Evolutionary conservation across 2,797 vertebrate genomes (phyloP), one percentile per base, ranked within the genome.

Genomic region (Valencia hispanica): DNA sequence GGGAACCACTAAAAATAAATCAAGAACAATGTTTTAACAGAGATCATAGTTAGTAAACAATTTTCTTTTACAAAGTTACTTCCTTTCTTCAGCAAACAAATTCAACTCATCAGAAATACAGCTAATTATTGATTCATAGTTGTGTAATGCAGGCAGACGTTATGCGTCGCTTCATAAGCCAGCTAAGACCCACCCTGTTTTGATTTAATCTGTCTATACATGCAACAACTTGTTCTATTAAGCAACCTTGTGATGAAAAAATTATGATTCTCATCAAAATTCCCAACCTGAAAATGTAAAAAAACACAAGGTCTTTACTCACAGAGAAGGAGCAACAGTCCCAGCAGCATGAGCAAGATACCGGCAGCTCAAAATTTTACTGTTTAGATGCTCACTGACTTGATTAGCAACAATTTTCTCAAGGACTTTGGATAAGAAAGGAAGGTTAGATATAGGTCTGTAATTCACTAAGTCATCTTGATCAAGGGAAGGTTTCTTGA

Each of bases 1-100:
- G 0, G 97, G 98, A 48, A 98, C 2, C 89, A 99, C 98, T 99
- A 81, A 0, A 70, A 75, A n/a, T n/a, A n/a, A 30, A 68, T 43
- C 80, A 0, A 79, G 9, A 70, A 59, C 32, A 27, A n/a, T 50
- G 27, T 27, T 83, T 30, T 77, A 45, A 39, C 14, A 71, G 6
- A 39, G 30, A 59, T 22, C 17, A 12, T 39, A 4, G 1, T 11
- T 9, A 55, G 14, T 14, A 30, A 66, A 11, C 50, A n/a, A n/a
- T 22, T 34, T 27, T 57, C 15, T n/a, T n/a, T 15, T 20, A n/a
- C 5, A 41, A 41, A 43, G n/a, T n/a, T n/a, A 34, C 32, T 48
- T 55, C 2, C 36, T 61, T 51, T 48, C 4, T 45, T 71, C 12
- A 74, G 15, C n/a, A 36, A 47, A 39, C 4, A 11, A 14, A n/a